Base-by-base conservation (phyloP, 2,797 vertebrate species). In the Numenius phaeopus region DNA sequence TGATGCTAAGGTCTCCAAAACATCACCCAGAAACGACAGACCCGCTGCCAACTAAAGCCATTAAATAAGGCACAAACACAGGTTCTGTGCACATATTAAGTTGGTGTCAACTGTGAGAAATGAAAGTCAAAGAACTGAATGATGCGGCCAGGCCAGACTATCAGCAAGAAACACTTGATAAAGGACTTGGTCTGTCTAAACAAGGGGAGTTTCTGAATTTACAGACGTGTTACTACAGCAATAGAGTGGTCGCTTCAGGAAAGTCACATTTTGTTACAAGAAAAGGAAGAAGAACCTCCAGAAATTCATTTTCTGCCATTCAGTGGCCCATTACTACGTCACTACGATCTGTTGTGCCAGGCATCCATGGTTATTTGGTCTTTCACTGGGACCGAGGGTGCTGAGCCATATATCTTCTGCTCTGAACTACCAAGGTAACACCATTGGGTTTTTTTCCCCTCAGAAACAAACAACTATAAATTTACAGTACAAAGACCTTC, bases 401-500 rank as follows among this genome's bases (percentile, higher is more conserved):
- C 67, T 34, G 37, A 50, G 37, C n/a, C 82, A 12, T 9, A 7
- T 23, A 37, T 19, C 22, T 78, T 83, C 29, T 10, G 89, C 57
- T 21, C 42, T 21, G 50, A 32, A 17, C 52, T 14, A 37, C 54
- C 81, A 57, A 93, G 50, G 26, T 16, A 55, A 73, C 69, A 21
- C 2, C 0, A 16, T 30, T 29, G 52, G 24, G 14, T 13, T 70
- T 72, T 90, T 37, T 42, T 14, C 9, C 62, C 61, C 27, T 47
- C 65, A 26, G 62, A 75, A 96, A 83, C 37, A 82, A 88, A 50
- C 46, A 30, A 11, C 50, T 55, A 34, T 59, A 69, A 94, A 73
- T 58, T 84, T 46, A 76, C 39, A 23, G 57, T 70, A 91, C 95
- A 96, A 97, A 97, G 89, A 89, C 73, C 96, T 59, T 10, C 83